Evolutionary conservation across 2,888 invertebrate species (phyloP), one percentile per base, ranked within the genome.

Genomic region (Dolichopus griseipennis): DNA sequence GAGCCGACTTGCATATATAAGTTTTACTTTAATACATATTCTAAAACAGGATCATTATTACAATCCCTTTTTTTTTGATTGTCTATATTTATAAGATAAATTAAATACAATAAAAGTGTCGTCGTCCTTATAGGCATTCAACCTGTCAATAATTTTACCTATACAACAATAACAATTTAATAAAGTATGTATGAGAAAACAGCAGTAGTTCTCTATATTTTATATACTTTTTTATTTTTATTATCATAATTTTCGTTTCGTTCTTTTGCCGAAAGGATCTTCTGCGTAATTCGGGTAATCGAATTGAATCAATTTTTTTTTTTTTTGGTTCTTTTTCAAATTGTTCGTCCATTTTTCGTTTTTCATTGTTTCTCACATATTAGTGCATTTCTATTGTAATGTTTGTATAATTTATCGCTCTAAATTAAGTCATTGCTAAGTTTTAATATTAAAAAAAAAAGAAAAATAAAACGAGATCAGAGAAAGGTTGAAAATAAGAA

Each of bases 271-370:
- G 52, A 52, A 52, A 52, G 18, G 52, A 52, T 52, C 52, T 52
- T 52, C 52, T 52, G 52, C 52, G 52, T 52, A 52, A 52, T 52
- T 52, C 52, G 52, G 52, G 52, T 52, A 18, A 52, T 52, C 52
- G 15, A 52, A 52, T 10, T 37, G 27, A 41, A 41, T 41, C 15
- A 12, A 41, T 2, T 41, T 41, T 41, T 12, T 5, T 41, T 52
- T 18, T 18, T 12, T 18, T n/a, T n/a, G n/a, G n/a, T n/a, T n/a
- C n/a, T n/a, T n/a, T n/a, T n/a, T n/a, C n/a, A n/a, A n/a, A n/a
- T n/a, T n/a, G n/a, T 52, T 52, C n/a, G 8, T 52, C 6, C 6
- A n/a, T 52, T 52, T 52, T 52, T n/a, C 15, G n/a, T 27, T 52
- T 52, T n/a, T 52, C 9, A 18, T 37, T 37, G 1, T 37, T 37